These are phyloP conservation scores for Phortica magna DNA, from an alignment of 2,888 invertebrate species.

Conservation along the genomic window DNA sequence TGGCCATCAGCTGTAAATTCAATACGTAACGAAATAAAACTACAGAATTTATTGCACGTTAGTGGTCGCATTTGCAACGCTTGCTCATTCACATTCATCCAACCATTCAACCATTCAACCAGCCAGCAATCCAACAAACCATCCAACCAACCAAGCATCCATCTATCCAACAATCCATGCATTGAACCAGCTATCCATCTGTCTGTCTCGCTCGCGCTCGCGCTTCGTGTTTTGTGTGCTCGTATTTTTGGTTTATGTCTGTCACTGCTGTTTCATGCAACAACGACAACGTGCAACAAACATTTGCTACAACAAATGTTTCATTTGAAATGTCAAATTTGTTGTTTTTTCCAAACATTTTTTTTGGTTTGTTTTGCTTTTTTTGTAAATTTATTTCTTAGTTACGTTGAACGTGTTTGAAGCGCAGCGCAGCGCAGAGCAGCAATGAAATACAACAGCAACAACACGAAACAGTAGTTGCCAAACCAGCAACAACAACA, in stretches of 20 bases:
- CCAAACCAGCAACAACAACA: background rate
- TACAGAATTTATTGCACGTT: slow-evolving; percentile 4
- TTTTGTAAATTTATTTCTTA: background rate
- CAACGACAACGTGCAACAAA: background rate
- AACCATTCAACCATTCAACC: background rate
- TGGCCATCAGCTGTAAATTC: slow-evolving; percentile 1
- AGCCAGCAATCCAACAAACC: background rate
- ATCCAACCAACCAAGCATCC: background rate
- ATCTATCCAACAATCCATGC: background rate
- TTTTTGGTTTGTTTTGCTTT: background rate
- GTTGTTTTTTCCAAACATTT: slow-evolving; percentile 2
- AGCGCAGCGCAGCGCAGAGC: background rate
- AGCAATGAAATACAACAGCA: background rate
- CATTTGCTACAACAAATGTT: no score
- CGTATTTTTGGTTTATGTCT: slow-evolving; percentile 11
- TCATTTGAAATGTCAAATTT: slow-evolving; percentile 58
- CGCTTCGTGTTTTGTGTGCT: background rate
- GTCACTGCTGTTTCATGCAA: slow-evolving; percentile 43
- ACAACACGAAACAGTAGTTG: background rate
- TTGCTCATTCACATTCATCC: background rate
- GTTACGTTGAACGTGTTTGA: background rate
- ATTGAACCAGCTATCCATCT: no score
- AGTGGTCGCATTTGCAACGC: background rate
- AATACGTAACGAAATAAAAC: slow-evolving; percentile 8
- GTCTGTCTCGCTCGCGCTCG: background rate